Evolutionary conservation across 2,113 vertebrate species (phyloP).

Genomic region (Rattus norvegicus): GRCr8 NC_086020.1:83379501-83380000

Average conservation of each 20-base stretch:
- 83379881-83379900: background rate
- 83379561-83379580: fast-evolving
- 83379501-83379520: no score
- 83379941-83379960: no score
- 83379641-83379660: background rate
- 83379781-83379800: background rate
- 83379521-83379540: fast-evolving
- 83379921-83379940: background rate
- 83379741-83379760: background rate
- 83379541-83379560: fast-evolving
- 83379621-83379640: background rate
- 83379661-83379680: fast-evolving
- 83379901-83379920: background rate
- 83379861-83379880: background rate
- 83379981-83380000: background rate
- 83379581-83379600: fast-evolving
- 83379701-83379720: background rate
- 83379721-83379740: background rate
- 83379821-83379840: background rate
- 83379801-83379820: background rate
- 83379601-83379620: fast-evolving
- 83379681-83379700: background rate
- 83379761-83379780: background rate
- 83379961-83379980: fast-evolving
- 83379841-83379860: background rate